Evolutionary conservation across 2,888 invertebrate species (phyloP), one percentile per base, ranked within the genome.

Genomic region (Diadromus collaris): DNA sequence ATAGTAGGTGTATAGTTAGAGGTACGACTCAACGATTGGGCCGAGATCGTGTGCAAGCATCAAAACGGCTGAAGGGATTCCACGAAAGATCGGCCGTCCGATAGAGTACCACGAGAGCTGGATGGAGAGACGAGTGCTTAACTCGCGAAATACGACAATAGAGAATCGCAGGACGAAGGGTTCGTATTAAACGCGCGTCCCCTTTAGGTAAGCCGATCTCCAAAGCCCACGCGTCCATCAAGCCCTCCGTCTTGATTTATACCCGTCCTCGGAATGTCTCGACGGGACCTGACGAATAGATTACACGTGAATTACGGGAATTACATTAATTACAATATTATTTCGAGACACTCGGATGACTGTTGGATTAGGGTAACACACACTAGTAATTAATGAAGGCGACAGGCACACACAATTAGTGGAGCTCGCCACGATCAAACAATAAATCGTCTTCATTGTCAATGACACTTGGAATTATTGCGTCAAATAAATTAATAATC

Each of bases 101-200:
- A 78, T 73, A 65, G 38, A 38, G 16, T 61, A 56, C 32, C n/a
- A 46, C 16, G 29, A 24, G 46, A 46, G 21, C 38, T 13, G 63
- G 34, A 56, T 61, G 16, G 51, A 34, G 44, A 34, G n/a, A 58
- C 56, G 65, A 63, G 61, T 46, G 61, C 38, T 21, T 27, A 54
- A 51, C 34, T 68, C 44, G 65, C 69, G 41, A 64, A 73, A 78
- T 73, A 65, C 69, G 64, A 73, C 73, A 78, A 78, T 69, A 24
- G 73, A 32, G 61, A 19, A 58, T 19, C 61, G 48, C 24, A 48
- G 68, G 61, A 41, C 67, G 46, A 70, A 77, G 67, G 71, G 61
- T 71, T 54, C 16, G 58, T 48, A 61, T 73, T 64, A 54, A 67
- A 21, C 48, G 41, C n/a, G 58, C 56, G 48, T 58, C 60, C 68